Evolutionary conservation across 2,113 vertebrate species (phyloP), one percentile per base, ranked within the genome.

Genomic region (Brachypteracias leptosomus): DNA sequence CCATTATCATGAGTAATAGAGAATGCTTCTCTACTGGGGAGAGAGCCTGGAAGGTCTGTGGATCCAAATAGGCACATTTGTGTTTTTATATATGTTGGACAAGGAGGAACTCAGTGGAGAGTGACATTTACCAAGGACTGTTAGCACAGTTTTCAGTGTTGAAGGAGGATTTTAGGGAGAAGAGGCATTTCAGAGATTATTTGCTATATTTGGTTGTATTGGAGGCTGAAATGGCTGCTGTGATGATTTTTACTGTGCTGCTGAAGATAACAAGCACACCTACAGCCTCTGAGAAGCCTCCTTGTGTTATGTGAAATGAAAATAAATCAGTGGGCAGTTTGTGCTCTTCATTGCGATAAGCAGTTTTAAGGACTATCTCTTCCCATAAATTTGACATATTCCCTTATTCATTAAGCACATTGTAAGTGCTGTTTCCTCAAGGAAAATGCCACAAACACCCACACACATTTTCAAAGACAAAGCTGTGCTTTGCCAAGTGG

Each of bases 401-500:
- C 7, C 13, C 28, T 17, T 93, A 67, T n/a, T 77, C 68, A 58
- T 59, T 94, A 77, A 81, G 44, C 49, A 44, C 36, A 12, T 33
- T 67, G 8, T 31, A 74, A 90, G 55, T 84, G 65, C 57, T n/a
- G 31, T 72, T 97, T 96, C 92, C 90, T 94, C 47, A 68, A 71
- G 73, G 65, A 86, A 92, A 68, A 78, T 88, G 68, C 82, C 67
- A 51, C 40, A 59, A 75, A 77, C 85, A 33, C 85, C 79, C 61
- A 85, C 25, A 0, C 52, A 24, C 33, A 17, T 80, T 96, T 86
- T 78, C 65, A 70, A 33, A 94, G 73, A 73, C 1, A 26, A 92
- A 90, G 72, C 76, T 33, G 47, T 70, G 44, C 40, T 90, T 82
- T 83, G 59, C 80, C 85, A 81, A 85, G 66, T 49, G 73, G 38